A percentile compares a stretch with the other conserved stretches of the same genome.
Evolutionary conservation across 2,113 vertebrate genomes (phyloP).

Genomic region (Trachemys scripta): DNA sequence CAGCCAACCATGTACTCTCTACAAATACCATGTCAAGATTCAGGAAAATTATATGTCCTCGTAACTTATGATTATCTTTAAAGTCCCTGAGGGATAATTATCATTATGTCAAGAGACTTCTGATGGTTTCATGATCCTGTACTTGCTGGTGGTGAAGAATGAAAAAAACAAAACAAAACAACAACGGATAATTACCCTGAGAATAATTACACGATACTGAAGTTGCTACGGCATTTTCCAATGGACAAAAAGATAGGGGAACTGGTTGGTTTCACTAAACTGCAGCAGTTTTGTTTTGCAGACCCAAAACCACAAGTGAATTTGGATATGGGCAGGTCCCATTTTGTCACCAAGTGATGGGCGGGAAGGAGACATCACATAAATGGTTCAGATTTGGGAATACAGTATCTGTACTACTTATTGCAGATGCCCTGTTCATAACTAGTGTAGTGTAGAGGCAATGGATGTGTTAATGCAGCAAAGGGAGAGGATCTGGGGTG

Average conservation of each 20-base stretch:
- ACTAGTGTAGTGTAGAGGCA: not conserved
- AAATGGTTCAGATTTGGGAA: not conserved
- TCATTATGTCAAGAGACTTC: slow-evolving; percentile 21
- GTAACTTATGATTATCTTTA: slow-evolving; percentile 16
- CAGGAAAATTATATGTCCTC: not conserved
- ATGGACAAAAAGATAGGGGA: not conserved
- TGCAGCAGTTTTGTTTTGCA: not conserved
- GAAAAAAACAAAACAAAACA: not conserved
- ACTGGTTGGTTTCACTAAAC: not conserved
- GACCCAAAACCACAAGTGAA: not conserved
- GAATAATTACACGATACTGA: not conserved
- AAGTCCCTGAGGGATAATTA: slow-evolving; percentile 40
- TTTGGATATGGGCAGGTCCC: not conserved
- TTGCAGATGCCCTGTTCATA: not conserved
- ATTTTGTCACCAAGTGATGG: not conserved
- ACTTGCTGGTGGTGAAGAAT: not conserved
- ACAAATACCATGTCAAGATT: not conserved
- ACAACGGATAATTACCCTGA: slow-evolving; percentile 1
- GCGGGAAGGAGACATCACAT: not conserved
- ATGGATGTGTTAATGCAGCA: rapidly evolving
- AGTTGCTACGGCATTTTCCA: not conserved
- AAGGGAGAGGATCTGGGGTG: not conserved
- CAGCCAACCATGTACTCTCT: not conserved
- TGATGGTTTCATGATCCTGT: not conserved
- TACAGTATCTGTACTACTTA: not conserved